A percentile compares a stretch with the other conserved stretches of the same genome.
These are phyloP conservation scores for Dilophus febrilis DNA, from an alignment of 2,888 invertebrate genomes.

Conservation along the genomic window DNA sequence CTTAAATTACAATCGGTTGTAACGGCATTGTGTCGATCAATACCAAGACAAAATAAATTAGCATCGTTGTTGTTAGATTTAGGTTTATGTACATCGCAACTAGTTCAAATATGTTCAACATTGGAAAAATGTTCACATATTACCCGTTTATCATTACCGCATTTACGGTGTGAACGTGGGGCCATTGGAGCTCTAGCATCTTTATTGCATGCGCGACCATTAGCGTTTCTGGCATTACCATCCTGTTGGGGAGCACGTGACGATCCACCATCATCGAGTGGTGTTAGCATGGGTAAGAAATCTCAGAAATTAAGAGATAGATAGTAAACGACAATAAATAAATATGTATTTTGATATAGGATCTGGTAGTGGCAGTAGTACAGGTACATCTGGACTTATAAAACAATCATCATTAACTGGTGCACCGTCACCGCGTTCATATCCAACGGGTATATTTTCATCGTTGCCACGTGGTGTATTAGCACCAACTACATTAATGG, in stretches of 20 bases:
- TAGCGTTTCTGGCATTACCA: conserved; percentile 33
- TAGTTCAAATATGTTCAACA: conserved; percentile 33
- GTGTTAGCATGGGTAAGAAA: conserved; percentile 32
- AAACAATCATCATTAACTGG: conserved; percentile 21
- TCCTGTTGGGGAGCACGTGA: conserved; percentile 35
- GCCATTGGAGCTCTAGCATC: conserved; percentile 34
- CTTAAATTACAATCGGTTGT: conserved; percentile 35
- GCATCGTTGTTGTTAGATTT: conserved; percentile 35
- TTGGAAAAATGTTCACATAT: conserved; percentile 33
- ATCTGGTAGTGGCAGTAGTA: conserved; percentile 32
- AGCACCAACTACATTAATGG: conserved; percentile 30
- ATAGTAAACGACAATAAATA: too few species aligned
- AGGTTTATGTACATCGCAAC: conserved; percentile 34
- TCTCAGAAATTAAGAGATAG: conserved; percentile 4
- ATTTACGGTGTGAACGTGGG: conserved; percentile 36
- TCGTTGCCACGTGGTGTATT: conserved; percentile 33
- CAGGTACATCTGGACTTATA: conserved; percentile 23
- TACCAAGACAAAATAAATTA: conserved; percentile 22
- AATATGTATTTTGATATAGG: too few species aligned
- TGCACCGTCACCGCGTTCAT: conserved; percentile 19
- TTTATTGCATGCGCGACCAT: conserved; percentile 30
- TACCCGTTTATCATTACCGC: conserved; percentile 35
- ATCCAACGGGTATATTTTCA: conserved; percentile 29
- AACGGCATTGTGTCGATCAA: conserved; percentile 30
- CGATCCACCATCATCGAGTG: conserved; percentile 34